Evolutionary conservation across 2,797 vertebrate genomes (phyloP), one percentile per base, ranked within the genome.

Genomic region (Rallus crepitans): DNA sequence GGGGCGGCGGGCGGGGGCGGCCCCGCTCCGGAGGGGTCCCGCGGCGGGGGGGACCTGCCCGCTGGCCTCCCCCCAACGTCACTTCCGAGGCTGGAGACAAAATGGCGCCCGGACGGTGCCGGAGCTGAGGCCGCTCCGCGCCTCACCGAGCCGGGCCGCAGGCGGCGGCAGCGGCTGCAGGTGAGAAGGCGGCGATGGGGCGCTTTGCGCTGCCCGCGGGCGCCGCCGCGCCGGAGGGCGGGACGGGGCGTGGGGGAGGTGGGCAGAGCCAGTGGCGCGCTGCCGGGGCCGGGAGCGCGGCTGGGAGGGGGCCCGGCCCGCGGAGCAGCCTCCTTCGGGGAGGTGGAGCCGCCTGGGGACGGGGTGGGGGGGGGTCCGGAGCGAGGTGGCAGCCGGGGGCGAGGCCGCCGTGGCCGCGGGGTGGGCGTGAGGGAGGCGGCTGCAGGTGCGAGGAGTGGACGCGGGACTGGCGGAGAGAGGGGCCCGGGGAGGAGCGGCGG

Each of bases 21-120:
- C 81, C n/a, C 47, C 47, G 33, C 59, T 45, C 20, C 23, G 16
- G 20, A 20, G 83, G 83, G 82, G 72, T 68, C 77, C 63, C 72
- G 59, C 40, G 6, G 24, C 13, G 31, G 45, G 59, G 82, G 76
- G 63, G 47, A 23, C 31, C 53, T 56, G 78, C 88, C 78, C 90
- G 93, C 68, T 78, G 77, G 87, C 93, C 95, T 87, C 88, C 87
- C 86, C 85, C 66, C 63, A 15, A 95, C 98, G 97, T 98, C 98
- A 98, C 96, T 98, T 98, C 98, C 98, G 98, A 92, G 92, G 96
- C 96, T 45, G 94, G 75, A 87, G 94, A 95, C 95, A 98, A 98
- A 94, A 98, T 98, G 98, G 98, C 98, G 97, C 92, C 96, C 84
- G 97, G 91, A 60, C 66, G 93, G 86, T 95, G 73, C 97, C 97